Evolutionary conservation across 2,888 invertebrate species (phyloP), one percentile per base, ranked within the genome.

Genomic region (Podabrus alpinus): DNA sequence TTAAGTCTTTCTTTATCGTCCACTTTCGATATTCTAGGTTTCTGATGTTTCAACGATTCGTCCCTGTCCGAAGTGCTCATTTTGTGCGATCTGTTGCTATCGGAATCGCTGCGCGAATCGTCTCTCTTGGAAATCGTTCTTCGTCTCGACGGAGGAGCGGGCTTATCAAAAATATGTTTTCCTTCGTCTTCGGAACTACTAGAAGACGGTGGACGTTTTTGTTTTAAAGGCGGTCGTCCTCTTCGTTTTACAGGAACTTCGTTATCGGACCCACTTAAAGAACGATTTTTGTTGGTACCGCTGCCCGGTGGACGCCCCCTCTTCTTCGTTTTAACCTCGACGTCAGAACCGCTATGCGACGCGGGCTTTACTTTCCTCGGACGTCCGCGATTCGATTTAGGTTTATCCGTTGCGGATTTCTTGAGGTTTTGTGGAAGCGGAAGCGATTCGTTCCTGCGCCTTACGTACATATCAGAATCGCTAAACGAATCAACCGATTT

Each of bases 351-450:
- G 71, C 85, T 85, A 4, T 82, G 80, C 1, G 85, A 82, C 1
- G 83, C 81, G 45, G 81, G 79, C 76, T 87, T 86, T 15, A 82
- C 84, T 79, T 89, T 89, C n/a, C 88, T 84, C 15, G 88, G 89
- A 69, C 88, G 85, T 25, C 89, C 88, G 19, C 87, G 86, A 79
- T 81, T 85, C 71, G 80, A 79, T 80, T 88, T 84, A n/a, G 81
- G 82, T 74, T 83, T 84, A 17, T 62, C 73, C 3, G 74, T 24
- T 72, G 80, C 78, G 11, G 76, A 70, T 61, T 73, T 78, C 19
- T 73, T 77, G 21, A 62, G 25, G 19, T 59, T 71, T 72, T 73
- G 69, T 15, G 62, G 64, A 68, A 69, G 59, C 72, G 75, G 66
- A 62, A 73, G 72, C 70, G 77, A 71, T 69, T 77, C 73, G 68